Evolutionary conservation across 2,797 vertebrate genomes (phyloP).

Genomic region (Dallia pectoralis): DNA sequence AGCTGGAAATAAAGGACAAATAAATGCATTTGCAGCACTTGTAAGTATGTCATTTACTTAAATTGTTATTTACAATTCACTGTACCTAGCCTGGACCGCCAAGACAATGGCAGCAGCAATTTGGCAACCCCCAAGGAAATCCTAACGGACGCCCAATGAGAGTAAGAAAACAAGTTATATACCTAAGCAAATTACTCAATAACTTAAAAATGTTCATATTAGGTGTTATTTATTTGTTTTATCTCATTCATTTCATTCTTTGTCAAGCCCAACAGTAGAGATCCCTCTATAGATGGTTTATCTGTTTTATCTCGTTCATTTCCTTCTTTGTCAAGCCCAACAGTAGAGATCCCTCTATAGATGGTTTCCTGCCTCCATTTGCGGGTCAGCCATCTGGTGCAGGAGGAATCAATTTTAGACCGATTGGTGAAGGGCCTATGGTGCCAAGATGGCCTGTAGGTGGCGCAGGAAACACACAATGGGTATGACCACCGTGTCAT

Average conservation of each 20-base stretch:
- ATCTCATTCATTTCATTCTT: background rate
- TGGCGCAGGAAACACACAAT: constrained; percentile 3
- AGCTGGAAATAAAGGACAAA: background rate
- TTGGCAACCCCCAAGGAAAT: background rate
- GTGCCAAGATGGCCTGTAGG: background rate
- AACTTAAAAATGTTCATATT: no score
- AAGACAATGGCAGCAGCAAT: background rate
- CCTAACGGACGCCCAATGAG: background rate
- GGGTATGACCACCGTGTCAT: constrained; percentile 13
- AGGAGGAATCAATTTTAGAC: no score
- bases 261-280: constrained; percentile 6
- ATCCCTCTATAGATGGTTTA: background rate
- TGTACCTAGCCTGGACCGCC: constrained; percentile 5
- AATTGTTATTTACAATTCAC: background rate
- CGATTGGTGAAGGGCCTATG: constrained; percentile 3
- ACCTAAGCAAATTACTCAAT: no score
- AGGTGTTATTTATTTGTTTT: background rate
- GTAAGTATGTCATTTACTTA: no score
- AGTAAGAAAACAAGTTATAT: background rate
- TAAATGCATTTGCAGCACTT: background rate
- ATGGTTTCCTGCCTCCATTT: background rate
- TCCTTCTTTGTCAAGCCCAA: constrained; percentile 12
- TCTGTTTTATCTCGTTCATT: background rate
- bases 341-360: background rate
- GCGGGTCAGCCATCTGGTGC: background rate